Base-by-base conservation (phyloP, 2,113 vertebrate genomes). In the Tachysurus vachellii region DNA sequence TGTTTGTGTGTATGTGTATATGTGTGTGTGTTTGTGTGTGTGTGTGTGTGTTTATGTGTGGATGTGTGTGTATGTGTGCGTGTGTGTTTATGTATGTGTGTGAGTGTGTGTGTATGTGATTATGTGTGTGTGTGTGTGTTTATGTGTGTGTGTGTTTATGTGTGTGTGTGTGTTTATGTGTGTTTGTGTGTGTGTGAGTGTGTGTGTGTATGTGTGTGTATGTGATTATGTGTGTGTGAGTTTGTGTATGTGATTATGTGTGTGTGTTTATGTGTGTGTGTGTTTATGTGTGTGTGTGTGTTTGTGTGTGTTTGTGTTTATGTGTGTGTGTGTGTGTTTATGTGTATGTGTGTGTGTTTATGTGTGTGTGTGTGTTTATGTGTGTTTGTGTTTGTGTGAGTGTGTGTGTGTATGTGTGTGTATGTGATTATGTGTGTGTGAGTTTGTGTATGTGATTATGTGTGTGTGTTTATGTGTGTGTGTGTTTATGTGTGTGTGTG, bases 121-220 rank as follows among this genome's bases (percentile, higher is more conserved):
- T n/a, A n/a, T 62, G 80, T 81, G 80, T 62, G 57, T 62, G 80
- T 80, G 53, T 57, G 77, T 80, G 77, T 80, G 54, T 57, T 54
- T 59, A 54, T 80, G 54, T 80, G 7, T 16, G 66, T 76, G 62
- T 56, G 80, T 11, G 19, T 93, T 95, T 89, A 99, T 80, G 31
- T 62, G 31, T 62, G 80, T 81, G 80, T 62, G 57, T 62, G 80
- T 80, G 53, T 57, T 53, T 80, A 53, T 80, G 54, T 57, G 77
- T 59, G 77, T 80, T 28, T 80, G 7, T 16, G 66, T 76, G 62
- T 56, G 80, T 11, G 19, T 93, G n/a, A n/a, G n/a, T n/a, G n/a
- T 12, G 77, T 59, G 77, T 80, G 77, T 80, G 7, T 16, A 57
- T 76, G 62, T 56, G 80, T 11, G 21, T 93, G 77, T 59, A 54